A percentile compares a stretch with the other conserved stretches of the same genome.
phyloP scores from a whole-genome alignment of 1,140 invertebrate genomes.

The Drosophila grimshawi region DNA sequence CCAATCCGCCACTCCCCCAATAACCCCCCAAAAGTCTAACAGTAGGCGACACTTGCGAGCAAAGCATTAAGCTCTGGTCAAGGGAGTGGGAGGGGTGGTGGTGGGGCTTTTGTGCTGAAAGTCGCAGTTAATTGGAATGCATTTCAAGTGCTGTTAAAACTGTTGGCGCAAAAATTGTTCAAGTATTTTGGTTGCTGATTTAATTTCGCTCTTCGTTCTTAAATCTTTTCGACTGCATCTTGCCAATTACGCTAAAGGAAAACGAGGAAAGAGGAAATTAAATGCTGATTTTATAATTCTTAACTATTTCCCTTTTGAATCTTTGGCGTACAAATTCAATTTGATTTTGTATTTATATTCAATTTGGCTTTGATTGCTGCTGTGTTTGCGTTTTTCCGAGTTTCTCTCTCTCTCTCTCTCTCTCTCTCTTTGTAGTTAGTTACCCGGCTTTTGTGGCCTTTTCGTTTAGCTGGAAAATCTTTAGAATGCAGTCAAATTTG shows the following conservation, averaged over 20 bases:
- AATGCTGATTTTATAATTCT: constrained; percentile 23
- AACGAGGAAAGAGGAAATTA: neutral
- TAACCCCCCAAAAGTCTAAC: constrained; percentile 29
- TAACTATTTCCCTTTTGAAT: constrained; percentile 43
- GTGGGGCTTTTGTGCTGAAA: neutral
- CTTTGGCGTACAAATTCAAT: constrained; percentile 49
- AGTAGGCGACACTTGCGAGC: constrained; percentile 69
- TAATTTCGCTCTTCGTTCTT: constrained; percentile 13
- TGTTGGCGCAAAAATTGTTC: constrained; percentile 41
- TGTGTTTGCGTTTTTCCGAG: constrained; percentile 43
- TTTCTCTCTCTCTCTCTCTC: constrained; percentile 3
- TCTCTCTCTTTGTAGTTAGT: neutral
- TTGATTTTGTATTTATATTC: constrained; percentile 79
- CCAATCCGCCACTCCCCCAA: neutral
- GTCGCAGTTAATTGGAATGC: constrained; percentile 74
- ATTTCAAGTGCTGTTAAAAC: constrained; percentile 65
- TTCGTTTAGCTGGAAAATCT: constrained; percentile 21
- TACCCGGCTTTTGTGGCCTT: constrained; percentile 36
- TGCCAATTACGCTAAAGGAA: constrained; percentile 22
- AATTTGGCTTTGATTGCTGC: constrained; percentile 75
- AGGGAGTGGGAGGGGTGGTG: neutral
- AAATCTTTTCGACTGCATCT: constrained; percentile 17
- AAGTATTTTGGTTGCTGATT: constrained; percentile 58
- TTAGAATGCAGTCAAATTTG: constrained; percentile 41
- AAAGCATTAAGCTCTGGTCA: constrained; percentile 53